A percentile compares a stretch with the other conserved stretches of the same genome.
These are phyloP conservation scores for Cephus runcator DNA, from an alignment of 2,888 invertebrate genomes.

Conservation along the genomic window DNA sequence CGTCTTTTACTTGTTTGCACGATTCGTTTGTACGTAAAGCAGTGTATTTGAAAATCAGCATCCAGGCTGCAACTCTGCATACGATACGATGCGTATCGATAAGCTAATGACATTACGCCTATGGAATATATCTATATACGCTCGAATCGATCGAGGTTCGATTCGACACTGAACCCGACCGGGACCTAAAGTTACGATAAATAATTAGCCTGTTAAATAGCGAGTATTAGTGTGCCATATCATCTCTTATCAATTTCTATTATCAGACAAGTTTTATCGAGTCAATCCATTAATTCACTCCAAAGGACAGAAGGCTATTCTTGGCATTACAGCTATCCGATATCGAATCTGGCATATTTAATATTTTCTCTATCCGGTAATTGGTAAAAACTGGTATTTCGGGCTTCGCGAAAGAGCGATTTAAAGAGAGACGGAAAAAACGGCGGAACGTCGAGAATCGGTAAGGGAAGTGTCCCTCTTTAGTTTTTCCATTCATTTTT, in stretches of 20 bases:
- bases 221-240: not conserved
- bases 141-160: not conserved
- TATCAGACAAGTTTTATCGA: not conserved
- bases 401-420: no score
- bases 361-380: not conserved
- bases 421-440: no score
- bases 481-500: no score
- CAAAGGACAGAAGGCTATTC: not conserved
- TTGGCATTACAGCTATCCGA: not conserved
- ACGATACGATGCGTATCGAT: not conserved
- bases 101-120: not conserved
- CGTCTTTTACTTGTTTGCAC: constrained; percentile 34
- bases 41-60: constrained; percentile 45
- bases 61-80: constrained; percentile 10
- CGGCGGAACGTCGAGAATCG: no score
- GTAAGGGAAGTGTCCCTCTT: no score
- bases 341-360: not conserved
- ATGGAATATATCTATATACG: not conserved
- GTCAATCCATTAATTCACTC: not conserved
- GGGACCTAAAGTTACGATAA: not conserved
- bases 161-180: no score
- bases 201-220: not conserved
- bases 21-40: constrained; percentile 35
- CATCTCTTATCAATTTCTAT: not conserved
- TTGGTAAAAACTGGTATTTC: not conserved